Evolutionary conservation across 2,888 invertebrate genomes (phyloP).

Genomic region (Pediacus dermestoides): DNA sequence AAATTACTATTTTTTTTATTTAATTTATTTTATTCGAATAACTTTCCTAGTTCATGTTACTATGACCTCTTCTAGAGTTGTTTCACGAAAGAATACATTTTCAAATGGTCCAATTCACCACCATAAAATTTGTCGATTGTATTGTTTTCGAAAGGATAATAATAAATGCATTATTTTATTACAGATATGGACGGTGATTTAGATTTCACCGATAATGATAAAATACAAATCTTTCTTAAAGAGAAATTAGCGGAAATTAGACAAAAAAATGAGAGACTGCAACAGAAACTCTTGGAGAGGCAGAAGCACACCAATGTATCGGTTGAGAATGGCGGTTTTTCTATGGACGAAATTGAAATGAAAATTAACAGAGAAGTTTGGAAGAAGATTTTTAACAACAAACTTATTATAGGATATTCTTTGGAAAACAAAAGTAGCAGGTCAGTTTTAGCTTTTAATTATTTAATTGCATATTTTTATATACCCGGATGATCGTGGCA

Average conservation of each 20-base stretch:
- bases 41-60: too few relatives aligned
- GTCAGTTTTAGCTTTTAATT: too few relatives aligned
- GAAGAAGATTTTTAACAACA: constrained; percentile 33
- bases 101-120: too few relatives aligned
- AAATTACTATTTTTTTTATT: too few relatives aligned
- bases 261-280: constrained; percentile 22
- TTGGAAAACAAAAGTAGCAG: constrained; percentile 25
- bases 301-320: constrained; percentile 12
- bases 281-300: constrained; percentile 21
- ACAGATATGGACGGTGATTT: constrained; percentile 34
- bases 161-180: too few relatives aligned
- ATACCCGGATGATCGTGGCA: too few relatives aligned
- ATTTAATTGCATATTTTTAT: too few relatives aligned
- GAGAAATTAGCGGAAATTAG: constrained; percentile 28
- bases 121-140: too few relatives aligned
- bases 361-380: constrained; percentile 22
- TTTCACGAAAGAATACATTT: too few relatives aligned
- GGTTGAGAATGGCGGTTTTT: background rate
- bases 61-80: too few relatives aligned
- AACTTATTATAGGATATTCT: constrained; percentile 34
- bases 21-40: too few relatives aligned
- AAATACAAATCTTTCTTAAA: constrained; percentile 28
- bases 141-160: too few relatives aligned
- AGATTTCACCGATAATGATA: constrained; percentile 33
- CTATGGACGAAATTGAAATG: constrained; percentile 7